Evolutionary conservation across 2,888 invertebrate species (phyloP), one percentile per base, ranked within the genome.

Genomic region (Stenurella melanura): DNA sequence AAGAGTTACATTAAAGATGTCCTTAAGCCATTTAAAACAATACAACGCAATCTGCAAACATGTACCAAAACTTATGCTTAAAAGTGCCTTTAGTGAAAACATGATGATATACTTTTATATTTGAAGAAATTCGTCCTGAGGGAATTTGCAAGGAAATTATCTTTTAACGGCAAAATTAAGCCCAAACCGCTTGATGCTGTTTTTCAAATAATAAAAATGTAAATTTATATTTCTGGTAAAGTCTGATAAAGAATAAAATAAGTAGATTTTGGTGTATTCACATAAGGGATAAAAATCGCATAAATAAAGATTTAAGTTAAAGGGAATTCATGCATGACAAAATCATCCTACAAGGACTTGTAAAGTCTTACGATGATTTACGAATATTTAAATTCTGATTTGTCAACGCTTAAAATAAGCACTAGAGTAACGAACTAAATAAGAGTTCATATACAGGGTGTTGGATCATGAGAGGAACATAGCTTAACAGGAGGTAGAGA

Each of bases 281-380:
- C 0, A 50, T 50, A 50, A 50, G n/a, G 50, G 50, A 50, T 50
- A n/a, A n/a, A 6, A 15, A 50, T 50, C 50, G 6, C 50, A 50
- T 50, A 50, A 50, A 50, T 50, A 50, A 50, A 50, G 50, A 50
- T 50, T 42, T 42, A 42, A 42, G 42, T 42, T 42, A 42, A 42
- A 15, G 15, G 15, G 12, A 42, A 42, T 42, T 50, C n/a, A 50
- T 50, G n/a, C 50, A 50, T n/a, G 50, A 50, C 6, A 50, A 50
- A 50, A 50, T n/a, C 50, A 34, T 34, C 30, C 30, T 34, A 6
- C 9, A 50, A n/a, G n/a, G 42, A 42, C n/a, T 15, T n/a, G 6
- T 15, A n/a, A 50, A 50, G 50, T 15, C n/a, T 50, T n/a, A 50
- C 4, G 30, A 50, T 50, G n/a, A 50, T 50, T n/a, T n/a, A 50